phyloP scores from a whole-genome alignment of 2,797 vertebrate species.

The Aulostomus chinensis region DNA sequence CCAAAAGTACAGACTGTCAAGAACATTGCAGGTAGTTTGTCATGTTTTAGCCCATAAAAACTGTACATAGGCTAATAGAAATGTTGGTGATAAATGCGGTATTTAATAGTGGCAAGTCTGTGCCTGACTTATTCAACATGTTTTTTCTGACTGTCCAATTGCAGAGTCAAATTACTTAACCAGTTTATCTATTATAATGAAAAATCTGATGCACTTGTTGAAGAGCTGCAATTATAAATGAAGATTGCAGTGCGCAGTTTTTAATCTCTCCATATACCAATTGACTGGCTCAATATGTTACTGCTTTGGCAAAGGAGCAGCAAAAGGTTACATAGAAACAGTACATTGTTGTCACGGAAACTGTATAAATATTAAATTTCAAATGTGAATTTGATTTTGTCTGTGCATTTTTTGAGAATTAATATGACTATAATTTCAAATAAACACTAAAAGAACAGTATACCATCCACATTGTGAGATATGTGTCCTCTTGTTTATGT shows the following conservation, averaged over 20 bases:
- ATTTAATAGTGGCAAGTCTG: no score
- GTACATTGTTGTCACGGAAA: slow-evolving; percentile 61
- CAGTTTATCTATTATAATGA: no score
- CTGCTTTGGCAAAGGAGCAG: slow-evolving; percentile 59
- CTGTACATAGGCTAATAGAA: not conserved
- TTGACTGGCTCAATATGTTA: slow-evolving; percentile 55
- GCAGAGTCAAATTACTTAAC: no score
- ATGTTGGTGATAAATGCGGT: no score
- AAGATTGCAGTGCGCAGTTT: slow-evolving; percentile 18
- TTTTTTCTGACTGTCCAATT: no score
- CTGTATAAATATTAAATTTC: slow-evolving; percentile 13
- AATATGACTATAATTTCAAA: slow-evolving; percentile 37
- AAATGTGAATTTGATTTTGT: slow-evolving; percentile 33
- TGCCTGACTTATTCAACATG: no score
- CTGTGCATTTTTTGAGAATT: slow-evolving; percentile 32
- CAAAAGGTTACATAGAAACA: slow-evolving; percentile 29
- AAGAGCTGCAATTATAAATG: not conserved
- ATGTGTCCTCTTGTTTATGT: not conserved
- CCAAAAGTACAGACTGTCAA: slow-evolving; percentile 8
- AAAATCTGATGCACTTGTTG: not conserved
- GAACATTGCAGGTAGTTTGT: slow-evolving; percentile 12
- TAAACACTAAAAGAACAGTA: slow-evolving; percentile 36
- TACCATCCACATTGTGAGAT: not conserved
- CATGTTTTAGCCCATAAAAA: slow-evolving; percentile 5
- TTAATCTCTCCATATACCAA: slow-evolving; percentile 34